Evolutionary conservation across 2,113 vertebrate genomes (phyloP), one percentile per base, ranked within the genome.

Genomic region (Formicarius rufipectus): DNA sequence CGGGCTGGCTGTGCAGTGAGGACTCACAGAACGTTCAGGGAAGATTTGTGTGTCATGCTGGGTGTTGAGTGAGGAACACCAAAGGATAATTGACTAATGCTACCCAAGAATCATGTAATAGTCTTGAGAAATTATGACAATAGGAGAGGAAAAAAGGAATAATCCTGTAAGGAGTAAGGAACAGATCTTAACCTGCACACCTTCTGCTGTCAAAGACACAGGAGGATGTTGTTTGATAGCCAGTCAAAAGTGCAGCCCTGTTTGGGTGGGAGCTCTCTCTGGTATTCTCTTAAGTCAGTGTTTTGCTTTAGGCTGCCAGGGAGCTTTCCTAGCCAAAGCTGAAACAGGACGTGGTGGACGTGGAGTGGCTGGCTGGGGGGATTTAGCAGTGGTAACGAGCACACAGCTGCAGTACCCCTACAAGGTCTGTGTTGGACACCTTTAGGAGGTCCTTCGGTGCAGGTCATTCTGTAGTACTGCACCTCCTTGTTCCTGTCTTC

Each of bases 241-340:
- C 52, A 35, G 42, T 52, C 49, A 53, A 62, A 45, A 62, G 30
- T 5, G 27, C n/a, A 58, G 6, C 44, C 39, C 15, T 9, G 1
- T n/a, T 30, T 82, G 44, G 25, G 2, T 45, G 56, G 42, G 33
- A 42, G 73, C 84, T 69, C n/a, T 89, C 62, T 55, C 58, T 50
- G 4, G 25, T 14, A 9, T 45, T 33, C 14, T 4, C 2, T 22
- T 76, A 25, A 7, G 56, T 15, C 3, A 1, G 5, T 22, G 14
- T 35, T 64, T 9, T 62, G 37, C 44, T 56, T 40, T 22, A 73
- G 66, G 42, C 66, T 68, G 59, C 33, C 9, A 2, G 2, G 14
- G 19, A 53, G 60, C 81, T 81, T 69, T 53, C 16, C 30, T 42
- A 35, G 18, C 21, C 44, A 64, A 63, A 74, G 5, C 50, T 75